These are phyloP conservation scores for Sebastiscus albofasciatus DNA, from an alignment of 2,797 vertebrate species.

Conservation along the genomic window DNA sequence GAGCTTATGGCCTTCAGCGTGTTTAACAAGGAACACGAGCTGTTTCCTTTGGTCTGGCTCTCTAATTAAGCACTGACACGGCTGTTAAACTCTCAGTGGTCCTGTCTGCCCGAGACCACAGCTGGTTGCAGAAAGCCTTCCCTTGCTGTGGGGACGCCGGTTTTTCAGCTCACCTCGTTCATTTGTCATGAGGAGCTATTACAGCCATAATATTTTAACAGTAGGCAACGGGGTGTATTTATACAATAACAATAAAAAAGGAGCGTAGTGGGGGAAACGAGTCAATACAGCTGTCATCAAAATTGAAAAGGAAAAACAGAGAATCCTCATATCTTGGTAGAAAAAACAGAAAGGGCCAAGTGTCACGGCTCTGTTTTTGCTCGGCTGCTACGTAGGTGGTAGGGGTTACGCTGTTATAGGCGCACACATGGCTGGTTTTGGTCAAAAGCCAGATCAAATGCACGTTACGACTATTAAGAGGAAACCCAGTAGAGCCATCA, in stretches of 20 bases:
- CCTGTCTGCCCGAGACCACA: conserved; percentile 21
- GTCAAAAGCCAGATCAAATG: conserved; percentile 52
- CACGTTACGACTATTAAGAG: conserved; percentile 32
- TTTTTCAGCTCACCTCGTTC: conserved; percentile 21
- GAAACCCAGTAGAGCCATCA: conserved; percentile 29
- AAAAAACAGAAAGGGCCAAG: conserved; percentile 12
- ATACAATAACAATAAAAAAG: conserved; percentile 12
- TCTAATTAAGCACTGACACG: conserved; percentile 63
- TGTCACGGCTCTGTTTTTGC: conserved; percentile 52
- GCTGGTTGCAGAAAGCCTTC: conserved; percentile 28
- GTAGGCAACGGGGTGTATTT: conserved; percentile 28
- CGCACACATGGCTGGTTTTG: conserved; percentile 8
- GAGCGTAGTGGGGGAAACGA: background rate
- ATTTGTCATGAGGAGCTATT: conserved; percentile 8
- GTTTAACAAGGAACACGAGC: conserved; percentile 74
- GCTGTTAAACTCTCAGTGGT: conserved; percentile 48
- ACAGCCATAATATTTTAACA: conserved; percentile 21
- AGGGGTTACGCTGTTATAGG: conserved; percentile 37
- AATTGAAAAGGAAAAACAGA: conserved; percentile 28
- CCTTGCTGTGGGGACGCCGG: conserved; percentile 9
- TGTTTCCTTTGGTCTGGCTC: conserved; percentile 51
- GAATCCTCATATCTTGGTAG: conserved; percentile 21
- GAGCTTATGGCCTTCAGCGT: conserved; percentile 41
- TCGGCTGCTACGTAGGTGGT: conserved; percentile 32
- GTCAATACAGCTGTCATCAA: conserved; percentile 34